Evolutionary conservation across 2,113 vertebrate genomes (phyloP).

Genomic region (Brienomyrus brachyistius): DNA sequence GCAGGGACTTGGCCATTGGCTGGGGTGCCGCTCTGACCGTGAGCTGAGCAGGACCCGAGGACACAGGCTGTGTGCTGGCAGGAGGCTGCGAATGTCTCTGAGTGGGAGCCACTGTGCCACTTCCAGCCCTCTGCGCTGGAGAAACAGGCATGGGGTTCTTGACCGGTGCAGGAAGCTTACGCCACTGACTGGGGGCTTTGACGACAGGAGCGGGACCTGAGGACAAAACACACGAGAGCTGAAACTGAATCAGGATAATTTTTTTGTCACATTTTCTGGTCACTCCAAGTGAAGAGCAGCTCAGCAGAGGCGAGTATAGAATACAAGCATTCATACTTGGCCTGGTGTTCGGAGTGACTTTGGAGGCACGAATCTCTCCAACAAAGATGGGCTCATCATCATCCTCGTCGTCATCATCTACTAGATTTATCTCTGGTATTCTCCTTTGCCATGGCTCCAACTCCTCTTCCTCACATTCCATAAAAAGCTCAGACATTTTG

Average conservation of each 20-base stretch:
- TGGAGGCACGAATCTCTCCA: constrained; percentile 82
- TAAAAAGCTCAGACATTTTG: constrained; percentile 94
- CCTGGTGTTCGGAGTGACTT: constrained; percentile 60
- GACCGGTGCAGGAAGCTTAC: constrained; percentile 47
- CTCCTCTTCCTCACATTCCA: constrained; percentile 99
- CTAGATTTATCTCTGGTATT: constrained; percentile 74
- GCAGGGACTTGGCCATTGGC: constrained; percentile 44
- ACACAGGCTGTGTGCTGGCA: constrained; percentile 39
- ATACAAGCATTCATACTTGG: constrained; percentile 30
- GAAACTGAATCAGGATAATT: not conserved
- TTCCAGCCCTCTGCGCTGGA: constrained; percentile 48
- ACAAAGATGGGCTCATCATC: constrained; percentile 90
- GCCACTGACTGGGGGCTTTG: constrained; percentile 56
- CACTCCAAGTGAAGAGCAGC: not conserved
- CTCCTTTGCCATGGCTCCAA: constrained; percentile 93
- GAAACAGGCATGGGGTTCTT: constrained; percentile 48
- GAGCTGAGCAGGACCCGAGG: constrained; percentile 42
- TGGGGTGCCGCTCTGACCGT: constrained; percentile 44
- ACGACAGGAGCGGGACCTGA: constrained; percentile 57
- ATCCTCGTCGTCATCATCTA: constrained; percentile 72
- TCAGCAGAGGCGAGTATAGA: not conserved
- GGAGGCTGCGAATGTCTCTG: constrained; percentile 53
- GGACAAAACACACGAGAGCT: constrained; percentile 21
- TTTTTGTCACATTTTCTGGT: not conserved
- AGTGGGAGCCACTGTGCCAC: constrained; percentile 45